phyloP scores from a whole-genome alignment of 2,113 vertebrate genomes.

The Lycocorax pyrrhopterus region DNA sequence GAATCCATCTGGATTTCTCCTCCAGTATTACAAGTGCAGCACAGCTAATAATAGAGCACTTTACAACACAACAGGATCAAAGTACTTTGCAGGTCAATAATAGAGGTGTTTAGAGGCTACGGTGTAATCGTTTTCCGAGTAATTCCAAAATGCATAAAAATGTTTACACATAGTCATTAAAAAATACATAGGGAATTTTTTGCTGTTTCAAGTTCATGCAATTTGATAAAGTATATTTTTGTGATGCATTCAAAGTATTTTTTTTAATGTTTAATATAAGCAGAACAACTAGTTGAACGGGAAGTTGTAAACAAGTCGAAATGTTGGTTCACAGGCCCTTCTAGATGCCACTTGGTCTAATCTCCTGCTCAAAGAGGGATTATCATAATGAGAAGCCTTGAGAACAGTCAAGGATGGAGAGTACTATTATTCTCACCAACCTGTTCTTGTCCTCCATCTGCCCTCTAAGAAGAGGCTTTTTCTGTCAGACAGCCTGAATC shows the following conservation, averaged over 20 bases:
- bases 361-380: not conserved
- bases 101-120: rapidly evolving
- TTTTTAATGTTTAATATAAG: not conserved
- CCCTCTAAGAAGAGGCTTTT: not conserved
- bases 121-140: not conserved
- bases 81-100: not conserved
- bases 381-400: not conserved
- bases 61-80: not conserved
- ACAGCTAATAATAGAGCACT: not conserved
- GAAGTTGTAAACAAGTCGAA: not conserved
- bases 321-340: not conserved
- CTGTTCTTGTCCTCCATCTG: not conserved
- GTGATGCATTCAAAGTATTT: not conserved
- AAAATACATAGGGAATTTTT: not conserved
- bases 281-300: not conserved
- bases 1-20: not conserved
- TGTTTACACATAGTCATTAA: not conserved
- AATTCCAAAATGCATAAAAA: not conserved
- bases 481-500: not conserved
- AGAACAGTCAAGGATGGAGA: not conserved
- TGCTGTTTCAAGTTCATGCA: not conserved
- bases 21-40: not conserved
- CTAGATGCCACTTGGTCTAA: not conserved
- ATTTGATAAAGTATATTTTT: not conserved
- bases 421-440: not conserved